Evolutionary conservation across 2,888 invertebrate species (phyloP).

Genomic region (Euspilapteryx auroguttella): DNA sequence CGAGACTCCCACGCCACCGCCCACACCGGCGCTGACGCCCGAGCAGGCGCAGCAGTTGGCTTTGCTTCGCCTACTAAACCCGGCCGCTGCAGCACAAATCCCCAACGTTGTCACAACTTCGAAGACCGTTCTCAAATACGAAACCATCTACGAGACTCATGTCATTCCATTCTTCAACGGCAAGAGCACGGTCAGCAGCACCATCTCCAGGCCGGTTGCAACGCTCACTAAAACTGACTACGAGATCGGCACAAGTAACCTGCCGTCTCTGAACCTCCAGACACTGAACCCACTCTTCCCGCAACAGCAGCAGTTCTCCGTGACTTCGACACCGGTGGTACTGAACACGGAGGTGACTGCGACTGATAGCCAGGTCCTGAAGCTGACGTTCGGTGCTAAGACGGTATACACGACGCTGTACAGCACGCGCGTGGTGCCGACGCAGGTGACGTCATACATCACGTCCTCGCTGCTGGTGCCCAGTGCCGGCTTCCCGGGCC

Average conservation of each 20-base stretch:
- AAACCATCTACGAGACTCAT: constrained; percentile 82
- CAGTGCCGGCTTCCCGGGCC: constrained; percentile 73
- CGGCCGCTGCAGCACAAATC: constrained; percentile 66
- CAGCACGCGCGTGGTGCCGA: constrained; percentile 81
- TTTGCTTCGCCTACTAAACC: constrained; percentile 70
- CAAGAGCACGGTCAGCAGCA: constrained; percentile 73
- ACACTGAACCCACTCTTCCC: constrained; percentile 60
- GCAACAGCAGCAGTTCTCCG: constrained; percentile 73
- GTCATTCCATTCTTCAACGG: constrained; percentile 79
- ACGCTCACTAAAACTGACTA: constrained; percentile 80
- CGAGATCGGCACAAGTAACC: constrained; percentile 73
- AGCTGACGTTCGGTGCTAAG: constrained; percentile 88
- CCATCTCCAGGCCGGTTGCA: constrained; percentile 76
- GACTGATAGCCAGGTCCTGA: constrained; percentile 80
- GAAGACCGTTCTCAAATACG: constrained; percentile 72
- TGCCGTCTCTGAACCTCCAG: constrained; percentile 60
- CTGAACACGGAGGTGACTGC: constrained; percentile 77
- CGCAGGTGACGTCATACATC: constrained; percentile 79
- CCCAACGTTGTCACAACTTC: constrained; percentile 78
- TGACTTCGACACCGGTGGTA: constrained; percentile 80
- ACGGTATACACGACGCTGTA: constrained; percentile 86
- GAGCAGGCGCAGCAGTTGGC: constrained; percentile 78
- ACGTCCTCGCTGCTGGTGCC: constrained; percentile 78
- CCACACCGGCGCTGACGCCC: constrained; percentile 59
- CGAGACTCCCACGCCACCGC: constrained; percentile 40